Evolutionary conservation across 2,797 vertebrate genomes (phyloP).

Genomic region (Poeciliopsis infans): DNA sequence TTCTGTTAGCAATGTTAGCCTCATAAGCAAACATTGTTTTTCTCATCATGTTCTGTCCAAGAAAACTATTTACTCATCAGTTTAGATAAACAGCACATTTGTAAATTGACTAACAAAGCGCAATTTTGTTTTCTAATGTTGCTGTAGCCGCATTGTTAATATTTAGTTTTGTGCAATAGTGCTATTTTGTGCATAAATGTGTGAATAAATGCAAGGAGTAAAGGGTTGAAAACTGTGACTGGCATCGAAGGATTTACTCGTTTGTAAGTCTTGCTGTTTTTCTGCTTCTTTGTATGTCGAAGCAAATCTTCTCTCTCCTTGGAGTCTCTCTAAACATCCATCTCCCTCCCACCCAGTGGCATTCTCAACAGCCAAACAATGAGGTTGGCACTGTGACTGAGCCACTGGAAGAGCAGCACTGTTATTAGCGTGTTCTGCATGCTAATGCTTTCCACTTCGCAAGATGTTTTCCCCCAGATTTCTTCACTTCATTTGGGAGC

Average conservation of each 20-base stretch:
- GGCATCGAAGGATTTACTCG: neutral
- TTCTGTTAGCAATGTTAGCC: neutral
- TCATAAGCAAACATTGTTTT: neutral
- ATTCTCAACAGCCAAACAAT: constrained; percentile 54
- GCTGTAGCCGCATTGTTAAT: neutral
- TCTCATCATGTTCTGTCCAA: neutral
- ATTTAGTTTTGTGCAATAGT: neutral
- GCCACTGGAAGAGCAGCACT: constrained; percentile 28
- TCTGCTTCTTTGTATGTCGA: constrained; percentile 19
- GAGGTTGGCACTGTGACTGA: constrained; percentile 40
- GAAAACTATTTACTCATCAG: neutral
- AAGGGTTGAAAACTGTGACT: neutral
- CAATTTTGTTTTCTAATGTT: neutral
- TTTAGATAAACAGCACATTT: neutral
- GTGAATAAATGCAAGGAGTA: neutral
- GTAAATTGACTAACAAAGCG: neutral
- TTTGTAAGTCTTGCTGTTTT: constrained; percentile 4
- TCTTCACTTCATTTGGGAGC: constrained; percentile 20
- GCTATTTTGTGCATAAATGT: neutral
- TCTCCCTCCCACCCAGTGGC: constrained; percentile 21
- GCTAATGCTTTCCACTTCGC: constrained; percentile 42
- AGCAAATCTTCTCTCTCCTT: constrained; percentile 27
- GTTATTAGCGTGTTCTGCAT: constrained; percentile 52
- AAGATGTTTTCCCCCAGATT: constrained; percentile 24
- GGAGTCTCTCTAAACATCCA: constrained; percentile 12